These are phyloP conservation scores for Cantharis rufa DNA, from an alignment of 2,888 invertebrate genomes.

Conservation along the genomic window DNA sequence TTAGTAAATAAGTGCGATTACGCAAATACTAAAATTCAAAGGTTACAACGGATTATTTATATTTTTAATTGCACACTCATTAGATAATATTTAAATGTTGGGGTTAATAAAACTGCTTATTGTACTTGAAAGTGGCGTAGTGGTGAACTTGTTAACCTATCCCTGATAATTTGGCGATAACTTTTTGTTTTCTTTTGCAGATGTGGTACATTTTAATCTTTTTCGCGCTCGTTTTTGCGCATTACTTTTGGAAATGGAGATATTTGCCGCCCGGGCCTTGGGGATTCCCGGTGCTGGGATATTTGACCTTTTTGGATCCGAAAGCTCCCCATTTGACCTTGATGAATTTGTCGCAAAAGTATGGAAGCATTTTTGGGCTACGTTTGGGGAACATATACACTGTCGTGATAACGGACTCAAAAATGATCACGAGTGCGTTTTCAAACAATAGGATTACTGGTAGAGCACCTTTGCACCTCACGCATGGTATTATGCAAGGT, in stretches of 20 bases:
- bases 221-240: conserved; percentile 20
- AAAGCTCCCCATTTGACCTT: conserved; percentile 73
- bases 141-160: neutral
- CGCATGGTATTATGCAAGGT: conserved; percentile 86
- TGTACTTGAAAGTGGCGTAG: neutral
- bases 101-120: neutral
- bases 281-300: conserved; percentile 79
- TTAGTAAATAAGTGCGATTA: neutral
- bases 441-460: conserved; percentile 74
- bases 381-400: conserved; percentile 75
- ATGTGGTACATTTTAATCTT: conserved; percentile 33
- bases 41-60: neutral
- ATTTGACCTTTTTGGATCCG: conserved; percentile 73
- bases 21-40: neutral
- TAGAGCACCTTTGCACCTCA: conserved; percentile 79
- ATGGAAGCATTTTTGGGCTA: conserved; percentile 76
- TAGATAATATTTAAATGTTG: neutral
- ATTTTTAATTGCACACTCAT: neutral
- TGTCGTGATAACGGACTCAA: conserved; percentile 77
- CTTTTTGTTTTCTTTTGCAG: conserved; percentile 36
- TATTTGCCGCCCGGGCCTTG: conserved; percentile 74
- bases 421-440: conserved; percentile 72
- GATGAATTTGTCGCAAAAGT: conserved; percentile 66
- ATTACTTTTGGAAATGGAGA: neutral
- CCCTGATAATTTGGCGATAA: neutral